These are phyloP conservation scores for Phengaris alcon DNA, from an alignment of 2,888 invertebrate genomes.

Conservation along the genomic window DNA sequence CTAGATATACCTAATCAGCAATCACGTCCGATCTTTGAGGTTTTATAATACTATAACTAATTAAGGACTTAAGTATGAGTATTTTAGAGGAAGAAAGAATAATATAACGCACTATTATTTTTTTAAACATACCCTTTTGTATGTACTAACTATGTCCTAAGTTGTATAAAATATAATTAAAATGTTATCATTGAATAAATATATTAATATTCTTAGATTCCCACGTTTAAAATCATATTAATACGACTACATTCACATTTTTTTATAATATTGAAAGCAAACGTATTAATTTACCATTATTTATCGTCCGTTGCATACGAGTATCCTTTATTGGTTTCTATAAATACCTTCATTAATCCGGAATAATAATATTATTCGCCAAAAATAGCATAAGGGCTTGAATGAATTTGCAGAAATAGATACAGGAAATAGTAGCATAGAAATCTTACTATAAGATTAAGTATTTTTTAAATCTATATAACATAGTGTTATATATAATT, in stretches of 20 bases:
- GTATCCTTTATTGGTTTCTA: conserved; percentile 1
- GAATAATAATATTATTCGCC: not conserved
- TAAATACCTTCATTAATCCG: conserved; percentile 1
- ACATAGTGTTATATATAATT: too few species aligned
- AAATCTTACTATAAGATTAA: too few species aligned
- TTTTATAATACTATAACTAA: too few species aligned
- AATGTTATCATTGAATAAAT: not conserved
- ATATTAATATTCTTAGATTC: not conserved
- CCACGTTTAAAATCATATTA: not conserved
- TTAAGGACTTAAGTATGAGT: too few species aligned
- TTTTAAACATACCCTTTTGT: not conserved
- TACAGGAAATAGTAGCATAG: not conserved
- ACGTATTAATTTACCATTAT: too few species aligned
- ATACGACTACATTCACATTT: not conserved
- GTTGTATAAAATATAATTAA: not conserved
- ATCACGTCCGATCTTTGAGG: too few species aligned
- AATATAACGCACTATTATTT: too few species aligned
- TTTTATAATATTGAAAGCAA: conserved; percentile 10
- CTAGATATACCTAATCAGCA: too few species aligned
- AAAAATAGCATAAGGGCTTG: not conserved
- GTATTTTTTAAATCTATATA: too few species aligned
- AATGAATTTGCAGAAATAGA: not conserved
- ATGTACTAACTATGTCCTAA: not conserved
- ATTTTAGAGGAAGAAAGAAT: too few species aligned
- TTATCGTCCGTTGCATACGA: not conserved